Evolutionary conservation across 2,113 vertebrate species (phyloP), one percentile per base, ranked within the genome.

Genomic region (Porphyrio hochstetteri): DNA sequence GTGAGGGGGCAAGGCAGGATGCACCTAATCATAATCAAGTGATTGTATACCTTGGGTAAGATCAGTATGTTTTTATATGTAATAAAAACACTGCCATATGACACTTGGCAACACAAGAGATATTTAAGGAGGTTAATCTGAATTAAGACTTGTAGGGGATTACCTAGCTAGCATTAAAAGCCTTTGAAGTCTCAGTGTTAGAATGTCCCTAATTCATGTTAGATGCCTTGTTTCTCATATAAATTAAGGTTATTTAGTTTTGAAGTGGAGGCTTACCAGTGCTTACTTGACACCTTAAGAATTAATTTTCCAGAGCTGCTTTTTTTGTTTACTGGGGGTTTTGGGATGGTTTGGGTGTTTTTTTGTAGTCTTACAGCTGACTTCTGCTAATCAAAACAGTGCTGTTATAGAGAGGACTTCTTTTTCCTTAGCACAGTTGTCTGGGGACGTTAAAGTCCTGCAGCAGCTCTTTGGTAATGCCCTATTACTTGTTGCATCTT

Each of bases 401-500:
- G 18, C 60, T 81, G 68, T 38, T 81, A 18, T 33, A 35, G 48
- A 78, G 55, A 64, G 60, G 35, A 36, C 61, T 67, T 78, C 20
- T 68, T 85, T 52, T 57, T 88, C 57, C 35, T 71, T 50, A 57
- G 42, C 5, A 3, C 50, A 18, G 40, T n/a, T 82, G 82, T 69
- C 77, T 89, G 77, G 67, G 57, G 28, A 57, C 40, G 83, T 88
- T 33, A 68, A 53, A 82, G 44, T 19, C 33, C 61, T 86, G 70
- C 40, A 38, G 74, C 87, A 52, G 69, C 74, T 60, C 31, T 91
- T 84, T 87, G 76, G 63, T 82, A 87, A 89, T 69, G 70, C n/a
- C 91, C 65, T 92, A 53, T 81, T 94, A 84, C 88, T 85, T 92
- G 69, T 92, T 89, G 86, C 59, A 53, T 88, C 44, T 91, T 92